phyloP scores from a whole-genome alignment of 1,140 invertebrate genomes.

The Papilio dardanus region DNA sequence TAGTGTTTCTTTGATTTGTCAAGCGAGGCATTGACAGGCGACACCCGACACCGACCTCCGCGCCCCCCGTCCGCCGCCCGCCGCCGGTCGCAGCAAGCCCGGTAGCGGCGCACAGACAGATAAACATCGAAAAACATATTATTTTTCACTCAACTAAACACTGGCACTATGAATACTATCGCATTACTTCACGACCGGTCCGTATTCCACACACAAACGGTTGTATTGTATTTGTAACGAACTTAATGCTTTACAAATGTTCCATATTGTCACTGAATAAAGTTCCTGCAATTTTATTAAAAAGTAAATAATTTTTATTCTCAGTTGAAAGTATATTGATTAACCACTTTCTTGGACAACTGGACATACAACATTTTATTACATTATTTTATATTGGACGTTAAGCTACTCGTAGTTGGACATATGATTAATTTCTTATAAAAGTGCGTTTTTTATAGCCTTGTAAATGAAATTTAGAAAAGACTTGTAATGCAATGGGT shows the following conservation, averaged over 20 bases:
- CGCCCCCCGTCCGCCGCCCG: background rate
- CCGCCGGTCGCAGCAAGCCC: constrained; percentile 24
- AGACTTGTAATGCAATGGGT: too few relatives aligned
- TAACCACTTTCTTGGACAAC: background rate
- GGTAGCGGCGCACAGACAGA: constrained; percentile 49
- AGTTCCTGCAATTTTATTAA: background rate
- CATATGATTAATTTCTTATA: too few relatives aligned
- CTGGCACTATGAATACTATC: constrained; percentile 31
- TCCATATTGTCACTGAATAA: background rate
- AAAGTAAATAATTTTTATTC: background rate
- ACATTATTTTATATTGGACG: too few relatives aligned
- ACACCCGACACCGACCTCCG: background rate
- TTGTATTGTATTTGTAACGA: background rate
- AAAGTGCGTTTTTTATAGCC: too few relatives aligned
- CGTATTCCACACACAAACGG: background rate
- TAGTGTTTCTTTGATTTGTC: constrained; percentile 20
- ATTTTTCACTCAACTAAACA: constrained; percentile 71
- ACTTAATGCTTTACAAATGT: background rate
- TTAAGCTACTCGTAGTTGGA: too few relatives aligned
- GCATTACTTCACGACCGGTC: background rate
- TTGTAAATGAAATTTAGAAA: too few relatives aligned
- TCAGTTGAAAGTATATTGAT: background rate
- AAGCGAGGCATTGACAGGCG: background rate
- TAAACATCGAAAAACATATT: constrained; percentile 73
- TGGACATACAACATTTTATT: too few relatives aligned